A percentile compares a stretch with the other conserved stretches of the same genome.
These are phyloP conservation scores for Phyllostomus discolor DNA, from an alignment of 2,113 vertebrate species.

Conservation along the genomic window DNA sequence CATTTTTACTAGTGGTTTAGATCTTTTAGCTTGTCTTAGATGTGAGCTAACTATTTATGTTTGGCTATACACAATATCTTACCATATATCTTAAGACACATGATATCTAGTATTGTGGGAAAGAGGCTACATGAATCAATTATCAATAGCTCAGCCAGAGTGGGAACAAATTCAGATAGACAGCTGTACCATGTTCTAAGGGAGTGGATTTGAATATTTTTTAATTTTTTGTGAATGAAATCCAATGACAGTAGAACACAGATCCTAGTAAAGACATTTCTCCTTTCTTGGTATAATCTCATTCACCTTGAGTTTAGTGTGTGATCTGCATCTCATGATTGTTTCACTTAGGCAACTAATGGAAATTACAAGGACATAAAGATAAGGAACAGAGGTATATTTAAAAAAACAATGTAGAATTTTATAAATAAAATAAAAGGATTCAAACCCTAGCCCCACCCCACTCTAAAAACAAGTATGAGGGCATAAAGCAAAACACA, in stretches of 20 bases:
- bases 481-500: not conserved
- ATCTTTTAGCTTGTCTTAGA: not conserved
- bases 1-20: not conserved
- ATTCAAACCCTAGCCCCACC: not conserved
- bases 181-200: not conserved
- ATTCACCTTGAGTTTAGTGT: not conserved
- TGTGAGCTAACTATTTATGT: not conserved
- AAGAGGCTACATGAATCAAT: not conserved
- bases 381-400: not conserved
- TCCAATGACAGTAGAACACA: not conserved
- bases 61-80: not conserved
- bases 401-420: conserved; percentile 18
- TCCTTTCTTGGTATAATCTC: not conserved
- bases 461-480: not conserved
- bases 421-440: not conserved
- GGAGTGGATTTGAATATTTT: not conserved
- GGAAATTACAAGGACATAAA: not conserved
- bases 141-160: not conserved
- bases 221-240: conserved; percentile 7
- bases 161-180: not conserved
- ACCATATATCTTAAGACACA: not conserved
- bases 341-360: not conserved
- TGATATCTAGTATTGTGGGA: not conserved
- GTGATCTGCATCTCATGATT: not conserved
- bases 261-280: not conserved